Evolutionary conservation across 1,140 invertebrate species (phyloP), one percentile per base, ranked within the genome.

Genomic region (Fopius arisanus): DNA sequence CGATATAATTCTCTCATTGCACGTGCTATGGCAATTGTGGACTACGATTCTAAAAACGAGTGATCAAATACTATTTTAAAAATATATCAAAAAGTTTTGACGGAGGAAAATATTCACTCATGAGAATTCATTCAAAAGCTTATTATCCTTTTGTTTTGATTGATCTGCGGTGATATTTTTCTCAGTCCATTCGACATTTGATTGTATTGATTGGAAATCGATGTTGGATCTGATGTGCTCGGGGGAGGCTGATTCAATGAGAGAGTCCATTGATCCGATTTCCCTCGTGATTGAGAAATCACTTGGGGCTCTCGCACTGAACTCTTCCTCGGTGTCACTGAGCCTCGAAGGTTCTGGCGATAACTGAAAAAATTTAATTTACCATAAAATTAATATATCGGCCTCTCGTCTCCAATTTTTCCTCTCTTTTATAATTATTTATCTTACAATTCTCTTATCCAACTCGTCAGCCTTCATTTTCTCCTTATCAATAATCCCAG

Each of bases 381-480:
- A 9, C 37, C 3, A 40, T 0, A 37, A n/a, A n/a, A n/a, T 37
- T 40, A 37, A 14, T 31, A 62, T 6, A 37, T 37, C 33, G 4
- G 33, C 12, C 33, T 37, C 33, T 37, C 12, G 4, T 37, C 12
- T 37, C 12, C 12, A 37, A 37, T 37, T 37, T 6, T 37, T 37
- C 33, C 12, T 37, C 33, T 6, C 12, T 12, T 43, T 23, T 29
- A 72, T 37, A 16, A 48, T 48, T 43, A 33, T 40, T 37, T 41
- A 3, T 37, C 33, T 75, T 80, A 86, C 83, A 76, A 83, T 82
- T 78, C 65, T 41, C 33, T 73, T 82, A 76, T 84, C 81, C 59
- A 75, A 62, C 74, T 85, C 84, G n/a, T 87, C 82, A 77, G 63
- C 67, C 78, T 85, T 84, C 29, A 79, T 59, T 73, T 84, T 87